A percentile compares a stretch with the other conserved stretches of the same genome.
phyloP scores from a whole-genome alignment of 2,797 vertebrate species.

The Rhodeus uyekii region DNA sequence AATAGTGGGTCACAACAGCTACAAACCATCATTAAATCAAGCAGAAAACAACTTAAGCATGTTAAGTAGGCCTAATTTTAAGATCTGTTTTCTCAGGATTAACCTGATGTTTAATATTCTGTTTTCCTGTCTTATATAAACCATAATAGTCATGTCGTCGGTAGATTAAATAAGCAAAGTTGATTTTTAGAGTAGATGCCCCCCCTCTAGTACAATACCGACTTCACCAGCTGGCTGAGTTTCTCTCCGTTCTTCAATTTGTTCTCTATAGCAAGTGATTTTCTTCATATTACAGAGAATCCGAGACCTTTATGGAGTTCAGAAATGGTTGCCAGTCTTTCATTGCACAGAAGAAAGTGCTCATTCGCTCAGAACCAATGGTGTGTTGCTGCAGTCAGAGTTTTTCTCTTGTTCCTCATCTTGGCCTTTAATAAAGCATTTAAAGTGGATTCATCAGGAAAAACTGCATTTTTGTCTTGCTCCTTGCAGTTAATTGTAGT shows the following conservation, averaged over 20 bases:
- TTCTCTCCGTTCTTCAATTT: neutral
- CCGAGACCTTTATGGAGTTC: neutral
- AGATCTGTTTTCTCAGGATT: neutral
- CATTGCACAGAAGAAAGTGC: constrained; percentile 3
- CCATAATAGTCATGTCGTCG: neutral
- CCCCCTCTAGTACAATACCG: neutral
- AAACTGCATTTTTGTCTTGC: neutral
- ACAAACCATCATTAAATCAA: constrained; percentile 9
- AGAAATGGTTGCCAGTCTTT: constrained; percentile 16
- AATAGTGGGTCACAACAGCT: constrained; percentile 5
- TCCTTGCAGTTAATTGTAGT: neutral
- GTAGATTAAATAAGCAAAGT: neutral
- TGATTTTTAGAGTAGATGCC: neutral
- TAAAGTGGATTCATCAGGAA: neutral
- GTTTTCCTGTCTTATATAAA: neutral
- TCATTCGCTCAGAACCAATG: neutral
- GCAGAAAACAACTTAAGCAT: neutral
- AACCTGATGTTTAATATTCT: neutral
- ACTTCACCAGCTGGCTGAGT: neutral
- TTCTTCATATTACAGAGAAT: constrained; percentile 28
- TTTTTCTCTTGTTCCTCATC: neutral
- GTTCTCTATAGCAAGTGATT: constrained; percentile 10
- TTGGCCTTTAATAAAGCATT: neutral
- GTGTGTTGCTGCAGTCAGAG: constrained; percentile 12
- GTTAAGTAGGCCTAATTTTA: neutral